phyloP scores from a whole-genome alignment of 2,888 invertebrate species.

The Macaria liturata region DNA sequence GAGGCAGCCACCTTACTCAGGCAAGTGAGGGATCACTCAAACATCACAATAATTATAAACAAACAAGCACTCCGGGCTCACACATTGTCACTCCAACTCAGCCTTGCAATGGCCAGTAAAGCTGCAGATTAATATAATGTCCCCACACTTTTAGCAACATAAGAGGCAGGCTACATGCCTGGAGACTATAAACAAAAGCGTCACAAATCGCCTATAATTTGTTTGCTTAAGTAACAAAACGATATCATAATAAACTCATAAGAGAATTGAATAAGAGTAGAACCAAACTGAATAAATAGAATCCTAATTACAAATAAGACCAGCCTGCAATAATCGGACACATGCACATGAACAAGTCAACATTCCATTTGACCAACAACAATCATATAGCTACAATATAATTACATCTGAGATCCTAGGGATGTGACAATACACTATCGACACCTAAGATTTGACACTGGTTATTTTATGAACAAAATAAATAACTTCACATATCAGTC shows the following conservation, averaged over 20 bases:
- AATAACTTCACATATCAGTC: constrained; percentile 82
- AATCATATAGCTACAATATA: constrained; percentile 47
- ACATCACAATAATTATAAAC: not conserved
- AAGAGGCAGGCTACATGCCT: too few relatives aligned
- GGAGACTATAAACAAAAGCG: too few relatives aligned
- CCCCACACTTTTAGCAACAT: too few relatives aligned
- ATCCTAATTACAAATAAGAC: too few relatives aligned
- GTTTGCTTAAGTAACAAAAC: too few relatives aligned
- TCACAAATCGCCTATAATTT: too few relatives aligned
- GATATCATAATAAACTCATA: too few relatives aligned
- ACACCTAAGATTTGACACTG: constrained; percentile 76
- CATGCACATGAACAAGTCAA: constrained; percentile 2
- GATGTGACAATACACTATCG: constrained; percentile 59
- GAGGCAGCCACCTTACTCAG: constrained; percentile 19
- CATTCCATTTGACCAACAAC: constrained; percentile 22
- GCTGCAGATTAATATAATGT: too few relatives aligned
- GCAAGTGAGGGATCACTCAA: constrained; percentile 3
- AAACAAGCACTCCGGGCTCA: not conserved
- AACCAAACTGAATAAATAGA: too few relatives aligned
- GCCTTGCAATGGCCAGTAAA: too few relatives aligned
- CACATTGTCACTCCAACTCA: too few relatives aligned
- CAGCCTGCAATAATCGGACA: constrained; percentile 6
- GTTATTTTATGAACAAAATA: constrained; percentile 78
- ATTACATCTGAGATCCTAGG: constrained; percentile 68
- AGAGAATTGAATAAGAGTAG: too few relatives aligned